phyloP scores from a whole-genome alignment of 2,888 invertebrate species.

The Argyra leucocephala region DNA sequence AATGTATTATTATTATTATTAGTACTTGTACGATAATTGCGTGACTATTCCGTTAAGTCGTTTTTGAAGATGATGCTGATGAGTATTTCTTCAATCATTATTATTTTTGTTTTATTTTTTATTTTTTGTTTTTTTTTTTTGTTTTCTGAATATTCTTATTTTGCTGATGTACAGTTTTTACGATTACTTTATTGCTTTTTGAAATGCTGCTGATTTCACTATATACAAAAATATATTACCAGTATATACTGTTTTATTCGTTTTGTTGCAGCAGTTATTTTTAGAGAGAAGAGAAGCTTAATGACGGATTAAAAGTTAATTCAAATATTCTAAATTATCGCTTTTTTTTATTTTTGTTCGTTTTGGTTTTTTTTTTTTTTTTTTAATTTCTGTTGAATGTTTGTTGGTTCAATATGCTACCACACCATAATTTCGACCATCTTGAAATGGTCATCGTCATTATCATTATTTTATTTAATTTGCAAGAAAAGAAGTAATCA shows the following conservation, averaged over 20 bases:
- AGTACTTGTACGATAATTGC: not conserved
- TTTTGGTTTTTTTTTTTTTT: not conserved
- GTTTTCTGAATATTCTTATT: too few species aligned
- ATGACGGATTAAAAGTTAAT: constrained; percentile 6
- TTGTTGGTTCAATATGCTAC: not conserved
- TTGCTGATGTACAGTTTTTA: too few species aligned
- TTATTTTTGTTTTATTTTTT: too few species aligned
- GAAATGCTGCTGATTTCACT: not conserved
- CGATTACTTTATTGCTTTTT: too few species aligned
- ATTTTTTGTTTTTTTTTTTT: too few species aligned
- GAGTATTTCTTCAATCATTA: too few species aligned
- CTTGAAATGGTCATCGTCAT: not conserved
- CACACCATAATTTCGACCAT: not conserved
- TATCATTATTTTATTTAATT: not conserved
- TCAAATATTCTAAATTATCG: not conserved
- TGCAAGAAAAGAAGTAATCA: not conserved
- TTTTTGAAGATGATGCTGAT: not conserved
- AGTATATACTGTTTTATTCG: not conserved
- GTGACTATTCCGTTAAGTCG: not conserved
- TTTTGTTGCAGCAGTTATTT: not conserved
- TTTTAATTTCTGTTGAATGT: too few species aligned
- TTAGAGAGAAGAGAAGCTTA: not conserved
- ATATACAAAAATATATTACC: too few species aligned
- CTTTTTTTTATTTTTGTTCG: not conserved
- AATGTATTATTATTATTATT: not conserved